Evolutionary conservation across 2,797 vertebrate species (phyloP).

Genomic region (Ibycter americanus): DNA sequence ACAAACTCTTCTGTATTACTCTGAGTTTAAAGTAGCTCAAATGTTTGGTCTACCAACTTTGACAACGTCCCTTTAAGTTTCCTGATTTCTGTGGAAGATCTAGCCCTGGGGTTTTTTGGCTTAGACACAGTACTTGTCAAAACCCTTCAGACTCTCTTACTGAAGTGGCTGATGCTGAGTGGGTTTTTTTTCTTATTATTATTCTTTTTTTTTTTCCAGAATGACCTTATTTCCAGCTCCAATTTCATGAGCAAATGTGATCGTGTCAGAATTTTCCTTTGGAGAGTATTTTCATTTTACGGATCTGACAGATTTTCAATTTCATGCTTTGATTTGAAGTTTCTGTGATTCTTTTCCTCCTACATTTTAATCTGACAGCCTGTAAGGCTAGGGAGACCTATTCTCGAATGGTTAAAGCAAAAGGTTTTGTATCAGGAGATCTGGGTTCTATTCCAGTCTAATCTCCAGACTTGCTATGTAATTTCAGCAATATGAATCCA

Average conservation of each 20-base stretch:
- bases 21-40: constrained; percentile 20
- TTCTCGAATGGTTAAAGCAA: constrained; percentile 54
- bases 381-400: constrained; percentile 37
- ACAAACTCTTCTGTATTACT: background rate
- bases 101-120: constrained; percentile 45
- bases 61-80: constrained; percentile 59
- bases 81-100: constrained; percentile 18
- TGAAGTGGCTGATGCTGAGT: constrained; percentile 35
- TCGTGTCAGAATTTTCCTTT: constrained; percentile 69
- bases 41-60: constrained; percentile 46
- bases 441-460: constrained; percentile 36
- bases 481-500: background rate
- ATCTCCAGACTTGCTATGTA: background rate
- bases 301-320: constrained; percentile 74
- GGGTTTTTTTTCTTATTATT: background rate
- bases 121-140: constrained; percentile 58
- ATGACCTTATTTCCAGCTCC: constrained; percentile 64
- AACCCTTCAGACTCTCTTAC: constrained; percentile 42
- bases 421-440: constrained; percentile 62
- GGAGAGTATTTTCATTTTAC: constrained; percentile 71
- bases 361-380: constrained; percentile 69
- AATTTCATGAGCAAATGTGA: constrained; percentile 57
- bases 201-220: background rate
- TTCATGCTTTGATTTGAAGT: constrained; percentile 75
- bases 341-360: constrained; percentile 58